These are phyloP conservation scores for Chrysocyon brachyurus DNA, from an alignment of 2,797 vertebrate genomes.

Conservation along the genomic window DNA sequence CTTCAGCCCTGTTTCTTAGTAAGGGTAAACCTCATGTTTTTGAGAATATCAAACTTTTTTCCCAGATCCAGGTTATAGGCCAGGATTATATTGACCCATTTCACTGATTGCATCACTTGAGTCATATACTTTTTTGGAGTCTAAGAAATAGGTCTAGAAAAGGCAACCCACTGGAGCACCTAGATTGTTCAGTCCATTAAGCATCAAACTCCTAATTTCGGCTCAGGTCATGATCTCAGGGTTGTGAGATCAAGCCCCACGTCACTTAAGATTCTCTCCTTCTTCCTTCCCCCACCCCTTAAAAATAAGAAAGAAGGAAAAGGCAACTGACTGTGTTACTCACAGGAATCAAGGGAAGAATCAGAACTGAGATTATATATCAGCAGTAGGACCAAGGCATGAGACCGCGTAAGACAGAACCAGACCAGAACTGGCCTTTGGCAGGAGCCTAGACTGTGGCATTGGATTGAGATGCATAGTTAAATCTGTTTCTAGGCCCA, in stretches of 20 bases:
- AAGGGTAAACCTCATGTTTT: slow-evolving; percentile 52
- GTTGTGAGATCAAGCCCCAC: neutral
- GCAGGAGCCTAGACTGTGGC: neutral
- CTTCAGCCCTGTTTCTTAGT: neutral
- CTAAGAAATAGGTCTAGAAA: slow-evolving; percentile 25
- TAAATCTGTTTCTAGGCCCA: neutral
- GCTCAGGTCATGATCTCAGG: neutral
- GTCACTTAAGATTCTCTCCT: neutral
- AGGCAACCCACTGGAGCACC: neutral
- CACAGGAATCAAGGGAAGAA: slow-evolving; percentile 7
- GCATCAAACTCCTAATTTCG: neutral
- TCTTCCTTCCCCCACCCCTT: neutral
- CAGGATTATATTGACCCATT: neutral
- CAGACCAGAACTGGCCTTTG: neutral
- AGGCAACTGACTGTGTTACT: neutral
- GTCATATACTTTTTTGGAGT: neutral
- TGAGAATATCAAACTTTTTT: neutral
- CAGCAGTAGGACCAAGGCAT: neutral
- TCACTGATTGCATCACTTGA: slow-evolving; percentile 39
- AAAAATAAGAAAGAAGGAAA: neutral
- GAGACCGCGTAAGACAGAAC: neutral
- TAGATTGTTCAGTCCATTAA: neutral
- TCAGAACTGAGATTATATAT: neutral
- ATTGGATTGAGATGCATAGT: neutral
- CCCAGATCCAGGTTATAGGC: neutral